phyloP scores from a whole-genome alignment of 2,888 invertebrate species.

The Andricus quercusramuli region DNA sequence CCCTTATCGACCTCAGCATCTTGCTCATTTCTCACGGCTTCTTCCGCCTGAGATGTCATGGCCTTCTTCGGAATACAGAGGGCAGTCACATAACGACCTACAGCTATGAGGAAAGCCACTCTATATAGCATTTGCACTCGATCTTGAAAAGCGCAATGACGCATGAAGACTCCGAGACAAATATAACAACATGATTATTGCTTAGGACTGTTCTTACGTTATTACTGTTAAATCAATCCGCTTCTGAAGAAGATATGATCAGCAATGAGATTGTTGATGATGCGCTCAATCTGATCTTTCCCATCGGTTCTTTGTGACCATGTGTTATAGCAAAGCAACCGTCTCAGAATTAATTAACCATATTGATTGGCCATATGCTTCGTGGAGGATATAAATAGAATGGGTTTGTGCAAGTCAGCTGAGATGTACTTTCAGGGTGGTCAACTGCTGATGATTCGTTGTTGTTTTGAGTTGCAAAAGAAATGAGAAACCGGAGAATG shows the following conservation, averaged over 20 bases:
- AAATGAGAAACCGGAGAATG: too few relatives aligned
- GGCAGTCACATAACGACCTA: slow-evolving; percentile 12
- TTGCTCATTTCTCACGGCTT: slow-evolving; percentile 20
- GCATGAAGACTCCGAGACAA: slow-evolving; percentile 7
- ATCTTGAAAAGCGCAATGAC: slow-evolving; percentile 34
- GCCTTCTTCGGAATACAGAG: slow-evolving; percentile 34
- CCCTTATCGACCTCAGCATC: slow-evolving; percentile 29
- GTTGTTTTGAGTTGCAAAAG: too few relatives aligned
- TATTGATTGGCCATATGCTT: not conserved
- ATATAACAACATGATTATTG: not conserved
- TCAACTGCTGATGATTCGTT: not conserved
- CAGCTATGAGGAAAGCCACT: not conserved
- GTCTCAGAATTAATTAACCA: slow-evolving; percentile 7
- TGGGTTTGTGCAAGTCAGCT: not conserved
- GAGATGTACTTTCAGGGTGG: not conserved
- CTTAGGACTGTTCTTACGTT: not conserved
- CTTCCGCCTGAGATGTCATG: slow-evolving; percentile 25
- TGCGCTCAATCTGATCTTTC: slow-evolving; percentile 17
- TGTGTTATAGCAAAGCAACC: not conserved
- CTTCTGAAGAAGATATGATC: slow-evolving; percentile 19
- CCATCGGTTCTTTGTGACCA: not conserved
- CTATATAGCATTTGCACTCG: slow-evolving; percentile 26
- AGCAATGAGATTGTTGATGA: slow-evolving; percentile 18
- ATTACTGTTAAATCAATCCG: slow-evolving; percentile 22
- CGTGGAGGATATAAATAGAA: not conserved